A percentile compares a stretch with the other conserved stretches of the same genome.
These are phyloP conservation scores for Platichthys stellatus DNA, from an alignment of 2,113 vertebrate species.

Conservation along the genomic window DNA sequence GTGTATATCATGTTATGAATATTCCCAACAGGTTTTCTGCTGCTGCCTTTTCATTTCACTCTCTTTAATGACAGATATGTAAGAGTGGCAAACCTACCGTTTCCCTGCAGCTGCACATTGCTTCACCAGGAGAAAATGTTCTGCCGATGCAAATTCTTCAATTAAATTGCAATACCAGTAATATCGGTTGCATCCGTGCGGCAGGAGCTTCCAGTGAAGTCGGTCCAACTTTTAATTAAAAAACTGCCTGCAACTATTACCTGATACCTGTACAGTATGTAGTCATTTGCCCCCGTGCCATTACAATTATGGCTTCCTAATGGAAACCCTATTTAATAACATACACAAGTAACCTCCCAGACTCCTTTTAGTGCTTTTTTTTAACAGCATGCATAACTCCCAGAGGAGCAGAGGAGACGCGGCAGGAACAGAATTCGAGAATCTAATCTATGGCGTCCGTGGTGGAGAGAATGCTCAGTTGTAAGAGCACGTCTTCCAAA, in stretches of 20 bases:
- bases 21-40: slow-evolving; percentile 7
- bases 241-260: slow-evolving; percentile 44
- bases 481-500: background rate
- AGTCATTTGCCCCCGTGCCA: slow-evolving; percentile 27
- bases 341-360: slow-evolving; percentile 34
- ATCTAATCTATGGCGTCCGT: background rate
- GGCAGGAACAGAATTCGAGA: background rate
- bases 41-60: background rate
- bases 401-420: background rate
- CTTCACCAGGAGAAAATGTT: slow-evolving; percentile 51
- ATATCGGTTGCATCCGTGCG: slow-evolving; percentile 38
- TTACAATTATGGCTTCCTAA: slow-evolving; percentile 55
- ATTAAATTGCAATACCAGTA: slow-evolving; percentile 60
- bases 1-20: slow-evolving; percentile 1
- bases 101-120: slow-evolving; percentile 13
- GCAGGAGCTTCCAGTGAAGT: slow-evolving; percentile 41
- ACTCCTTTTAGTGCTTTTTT: slow-evolving; percentile 23
- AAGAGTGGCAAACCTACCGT: slow-evolving; percentile 8
- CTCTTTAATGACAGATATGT: slow-evolving; percentile 1
- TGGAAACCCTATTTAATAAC: slow-evolving; percentile 57
- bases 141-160: slow-evolving; percentile 58
- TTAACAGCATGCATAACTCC: background rate
- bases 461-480: background rate
- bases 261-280: slow-evolving; percentile 22
- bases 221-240: slow-evolving; percentile 61